phyloP scores from a whole-genome alignment of 1,140 invertebrate species.

The Drosophila lowei region DNA sequence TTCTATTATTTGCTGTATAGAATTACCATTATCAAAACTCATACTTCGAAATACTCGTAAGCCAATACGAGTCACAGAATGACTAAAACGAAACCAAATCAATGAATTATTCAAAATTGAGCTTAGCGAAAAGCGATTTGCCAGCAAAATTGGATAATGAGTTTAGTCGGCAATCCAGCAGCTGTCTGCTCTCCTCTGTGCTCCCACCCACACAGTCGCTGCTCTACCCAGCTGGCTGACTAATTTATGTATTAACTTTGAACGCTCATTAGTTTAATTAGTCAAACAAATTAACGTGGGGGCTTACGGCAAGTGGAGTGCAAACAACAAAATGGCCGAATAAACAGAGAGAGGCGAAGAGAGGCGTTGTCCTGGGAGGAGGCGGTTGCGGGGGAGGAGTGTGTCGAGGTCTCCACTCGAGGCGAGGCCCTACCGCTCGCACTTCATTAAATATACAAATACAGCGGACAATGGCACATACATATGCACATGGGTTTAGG shows the following conservation, averaged over 20 bases:
- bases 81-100: slow-evolving; percentile 25
- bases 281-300: slow-evolving; percentile 82
- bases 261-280: slow-evolving; percentile 83
- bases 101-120: slow-evolving; percentile 25
- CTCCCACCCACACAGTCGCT: too few species aligned
- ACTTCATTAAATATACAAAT: slow-evolving; percentile 73
- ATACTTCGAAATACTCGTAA: neutral
- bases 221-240: slow-evolving; percentile 39
- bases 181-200: neutral
- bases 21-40: slow-evolving; percentile 11
- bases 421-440: slow-evolving; percentile 44
- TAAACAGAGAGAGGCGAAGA: slow-evolving; percentile 47
- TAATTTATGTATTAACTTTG: slow-evolving; percentile 83
- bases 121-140: slow-evolving; percentile 27
- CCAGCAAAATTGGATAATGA: slow-evolving; percentile 32
- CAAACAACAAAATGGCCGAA: slow-evolving; percentile 80
- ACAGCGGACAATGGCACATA: slow-evolving; percentile 28
- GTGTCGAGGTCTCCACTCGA: neutral
- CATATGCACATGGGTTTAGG: slow-evolving; percentile 20
- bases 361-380: neutral
- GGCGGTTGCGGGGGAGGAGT: neutral
- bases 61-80: neutral
- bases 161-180: slow-evolving; percentile 10
- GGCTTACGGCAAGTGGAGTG: slow-evolving; percentile 71
- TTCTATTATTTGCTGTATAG: neutral